These are phyloP conservation scores for Lepidonotus clava DNA, from an alignment of 2,888 invertebrate genomes.

Conservation along the genomic window DNA sequence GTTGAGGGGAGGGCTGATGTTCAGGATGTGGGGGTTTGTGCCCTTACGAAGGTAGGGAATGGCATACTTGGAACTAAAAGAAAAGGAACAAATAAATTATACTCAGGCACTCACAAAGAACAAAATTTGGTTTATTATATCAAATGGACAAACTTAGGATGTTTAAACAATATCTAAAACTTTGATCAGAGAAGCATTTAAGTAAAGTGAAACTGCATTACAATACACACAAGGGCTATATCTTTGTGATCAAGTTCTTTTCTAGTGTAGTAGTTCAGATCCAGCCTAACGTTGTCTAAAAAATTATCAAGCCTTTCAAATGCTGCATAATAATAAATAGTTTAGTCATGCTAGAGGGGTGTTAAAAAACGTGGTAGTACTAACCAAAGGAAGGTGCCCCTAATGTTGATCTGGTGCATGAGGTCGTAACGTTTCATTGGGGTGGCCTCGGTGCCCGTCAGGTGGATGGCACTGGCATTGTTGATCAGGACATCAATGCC, in stretches of 20 bases:
- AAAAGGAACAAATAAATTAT: conserved; percentile 75
- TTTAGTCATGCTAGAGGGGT: background rate
- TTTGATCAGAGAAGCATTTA: too few relatives aligned
- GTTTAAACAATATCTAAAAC: too few relatives aligned
- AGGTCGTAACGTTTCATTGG: conserved; percentile 98
- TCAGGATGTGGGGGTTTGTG: conserved; percentile 95
- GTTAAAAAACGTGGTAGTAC: conserved; percentile 21
- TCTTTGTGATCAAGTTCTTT: too few relatives aligned
- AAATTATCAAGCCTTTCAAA: background rate
- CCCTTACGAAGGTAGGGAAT: conserved; percentile 92
- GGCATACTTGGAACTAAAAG: conserved; percentile 95
- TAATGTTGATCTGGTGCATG: conserved; percentile 95
- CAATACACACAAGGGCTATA: too few relatives aligned
- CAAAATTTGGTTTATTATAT: too few relatives aligned
- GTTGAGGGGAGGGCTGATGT: conserved; percentile 95
- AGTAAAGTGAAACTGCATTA: background rate
- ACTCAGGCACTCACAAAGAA: too few relatives aligned
- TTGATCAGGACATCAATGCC: conserved; percentile 96
- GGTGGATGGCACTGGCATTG: conserved; percentile 95
- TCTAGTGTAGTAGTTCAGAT: too few relatives aligned
- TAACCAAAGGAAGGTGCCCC: conserved; percentile 96
- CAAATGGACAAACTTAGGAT: too few relatives aligned
- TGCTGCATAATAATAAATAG: background rate
- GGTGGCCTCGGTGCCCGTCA: conserved; percentile 88
- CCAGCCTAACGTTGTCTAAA: too few relatives aligned